phyloP scores from a whole-genome alignment of 2,797 vertebrate species.

The Todus mexicanus region DNA sequence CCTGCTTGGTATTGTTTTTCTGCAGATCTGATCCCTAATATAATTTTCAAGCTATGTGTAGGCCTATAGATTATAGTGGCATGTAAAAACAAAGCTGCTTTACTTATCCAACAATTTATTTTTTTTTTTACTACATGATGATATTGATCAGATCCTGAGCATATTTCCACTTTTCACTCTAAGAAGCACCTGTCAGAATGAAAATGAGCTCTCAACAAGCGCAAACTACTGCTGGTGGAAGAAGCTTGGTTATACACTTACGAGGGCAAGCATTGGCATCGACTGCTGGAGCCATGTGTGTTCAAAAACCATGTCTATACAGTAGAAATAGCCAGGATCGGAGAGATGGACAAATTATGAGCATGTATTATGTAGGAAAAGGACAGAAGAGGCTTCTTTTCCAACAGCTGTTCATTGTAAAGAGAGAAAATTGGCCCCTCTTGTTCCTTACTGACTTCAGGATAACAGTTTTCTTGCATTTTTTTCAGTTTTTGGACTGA shows the following conservation, averaged over 20 bases:
- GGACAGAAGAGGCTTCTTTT: not conserved
- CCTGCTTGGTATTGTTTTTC: not conserved
- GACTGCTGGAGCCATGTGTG: not conserved
- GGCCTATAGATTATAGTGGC: not conserved
- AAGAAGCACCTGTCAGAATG: not conserved
- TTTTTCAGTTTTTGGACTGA: not conserved
- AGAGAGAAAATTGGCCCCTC: not conserved
- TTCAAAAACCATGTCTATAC: not conserved
- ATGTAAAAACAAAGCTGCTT: not conserved
- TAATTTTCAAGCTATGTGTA: not conserved
- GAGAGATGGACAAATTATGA: not conserved
- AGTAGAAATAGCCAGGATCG: not conserved
- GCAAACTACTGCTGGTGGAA: not conserved
- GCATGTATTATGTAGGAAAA: not conserved
- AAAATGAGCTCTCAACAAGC: not conserved
- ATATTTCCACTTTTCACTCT: not conserved
- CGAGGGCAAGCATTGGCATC: not conserved
- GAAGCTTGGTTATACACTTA: not conserved
- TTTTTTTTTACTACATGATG: not conserved
- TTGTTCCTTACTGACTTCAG: not conserved
- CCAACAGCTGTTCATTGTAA: not conserved
- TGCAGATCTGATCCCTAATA: not conserved
- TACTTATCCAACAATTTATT: not conserved
- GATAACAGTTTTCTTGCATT: not conserved
- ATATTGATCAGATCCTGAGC: not conserved